A percentile compares a stretch with the other conserved stretches of the same genome.
Conservation (phyloP, 2,113 vertebrate genomes). For the Empidonax traillii region DNA sequence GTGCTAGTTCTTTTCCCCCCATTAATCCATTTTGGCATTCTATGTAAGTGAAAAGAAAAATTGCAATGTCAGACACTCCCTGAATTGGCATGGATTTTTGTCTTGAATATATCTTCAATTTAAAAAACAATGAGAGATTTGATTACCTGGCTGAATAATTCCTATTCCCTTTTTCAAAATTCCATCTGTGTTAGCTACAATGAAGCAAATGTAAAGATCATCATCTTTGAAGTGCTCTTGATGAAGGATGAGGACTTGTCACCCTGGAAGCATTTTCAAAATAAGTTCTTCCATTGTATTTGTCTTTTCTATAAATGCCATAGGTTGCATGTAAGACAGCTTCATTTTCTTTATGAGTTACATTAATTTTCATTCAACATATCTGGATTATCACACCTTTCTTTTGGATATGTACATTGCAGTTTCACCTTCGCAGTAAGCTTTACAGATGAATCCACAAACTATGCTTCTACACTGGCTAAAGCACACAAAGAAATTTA, state of each 20-base stretch:
- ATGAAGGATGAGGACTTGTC: constrained; percentile 76
- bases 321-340: constrained; percentile 71
- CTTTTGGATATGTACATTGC: constrained; percentile 75
- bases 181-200: constrained; percentile 76
- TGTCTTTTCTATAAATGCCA: constrained; percentile 11
- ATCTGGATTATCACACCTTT: constrained; percentile 70
- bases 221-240: constrained; percentile 75
- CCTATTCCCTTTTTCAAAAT: constrained; percentile 72
- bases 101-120: background rate
- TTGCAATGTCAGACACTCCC: background rate
- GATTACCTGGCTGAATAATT: constrained; percentile 73
- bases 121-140: background rate
- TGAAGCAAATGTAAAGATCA: constrained; percentile 76
- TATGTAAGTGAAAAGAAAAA: background rate
- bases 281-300: constrained; percentile 69
- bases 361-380: constrained; percentile 77
- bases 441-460: constrained; percentile 63
- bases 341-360: constrained; percentile 37
- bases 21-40: background rate
- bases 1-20: background rate
- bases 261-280: constrained; percentile 67
- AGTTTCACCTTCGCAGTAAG: constrained; percentile 80
- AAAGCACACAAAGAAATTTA: background rate
- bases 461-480: constrained; percentile 59
- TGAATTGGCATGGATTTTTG: background rate